Percentiles rank a stretch among this genome's conserved stretches.
These are phyloP conservation scores for Coptotermes formosanus DNA, from an alignment of 1,140 invertebrate genomes.

Conservation along the genomic window DNA sequence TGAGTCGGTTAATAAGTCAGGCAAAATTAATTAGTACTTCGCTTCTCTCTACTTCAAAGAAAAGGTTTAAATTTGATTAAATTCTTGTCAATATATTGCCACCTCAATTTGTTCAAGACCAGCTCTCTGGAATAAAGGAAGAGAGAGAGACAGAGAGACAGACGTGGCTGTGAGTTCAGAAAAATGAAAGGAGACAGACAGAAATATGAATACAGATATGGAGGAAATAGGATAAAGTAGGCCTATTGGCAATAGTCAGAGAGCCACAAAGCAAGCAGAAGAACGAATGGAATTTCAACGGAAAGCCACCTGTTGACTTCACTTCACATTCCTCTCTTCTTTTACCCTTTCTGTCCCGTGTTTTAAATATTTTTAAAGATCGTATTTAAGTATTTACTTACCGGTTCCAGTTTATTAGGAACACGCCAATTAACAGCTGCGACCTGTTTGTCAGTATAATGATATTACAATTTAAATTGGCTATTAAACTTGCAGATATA, in stretches of 20 bases:
- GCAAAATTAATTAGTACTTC: no score
- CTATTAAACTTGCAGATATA: no score
- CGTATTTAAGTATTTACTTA: not conserved
- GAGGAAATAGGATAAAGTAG: not conserved
- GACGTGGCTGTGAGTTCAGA: not conserved
- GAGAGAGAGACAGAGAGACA: not conserved
- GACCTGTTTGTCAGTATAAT: no score
- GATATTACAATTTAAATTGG: no score
- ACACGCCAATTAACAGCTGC: no score
- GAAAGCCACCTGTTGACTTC: constrained; percentile 2
- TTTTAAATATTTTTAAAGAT: not conserved
- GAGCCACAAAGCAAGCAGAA: not conserved
- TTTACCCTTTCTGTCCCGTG: not conserved
- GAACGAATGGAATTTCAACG: not conserved
- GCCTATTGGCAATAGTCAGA: not conserved
- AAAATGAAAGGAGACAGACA: not conserved
- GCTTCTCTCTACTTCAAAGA: no score
- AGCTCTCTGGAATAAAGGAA: not conserved
- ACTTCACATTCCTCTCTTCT: not conserved
- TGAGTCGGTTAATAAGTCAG: no score
- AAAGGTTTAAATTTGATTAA: no score
- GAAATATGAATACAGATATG: not conserved
- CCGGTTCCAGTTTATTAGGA: no score
- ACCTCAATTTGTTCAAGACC: not conserved
- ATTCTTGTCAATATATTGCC: not conserved